Conservation (phyloP, 2,797 vertebrate genomes). For the Smutsia gigantea region DNA sequence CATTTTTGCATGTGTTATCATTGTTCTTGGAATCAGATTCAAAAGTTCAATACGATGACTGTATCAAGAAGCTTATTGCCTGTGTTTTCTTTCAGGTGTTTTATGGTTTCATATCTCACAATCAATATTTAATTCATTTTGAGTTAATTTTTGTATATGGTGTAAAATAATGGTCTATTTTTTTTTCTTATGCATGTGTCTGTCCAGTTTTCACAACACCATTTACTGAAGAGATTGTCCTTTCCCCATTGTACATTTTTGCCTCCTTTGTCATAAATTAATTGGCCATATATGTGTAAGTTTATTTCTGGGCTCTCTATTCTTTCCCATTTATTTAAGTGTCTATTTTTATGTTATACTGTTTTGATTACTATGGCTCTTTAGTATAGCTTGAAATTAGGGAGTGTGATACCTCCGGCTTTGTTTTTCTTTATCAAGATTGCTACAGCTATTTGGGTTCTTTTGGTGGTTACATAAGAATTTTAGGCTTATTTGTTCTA, state of each 20-base stretch:
- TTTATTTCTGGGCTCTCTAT: neutral
- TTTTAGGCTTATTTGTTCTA: neutral
- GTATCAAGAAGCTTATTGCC: neutral
- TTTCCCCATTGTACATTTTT: neutral
- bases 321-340: too few relatives aligned
- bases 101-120: neutral
- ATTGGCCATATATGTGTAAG: neutral
- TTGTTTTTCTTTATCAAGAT: neutral
- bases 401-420: neutral
- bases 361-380: neutral
- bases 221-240: neutral
- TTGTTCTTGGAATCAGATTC: neutral
- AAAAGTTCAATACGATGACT: neutral
- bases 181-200: neutral
- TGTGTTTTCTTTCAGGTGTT: neutral
- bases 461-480: neutral
- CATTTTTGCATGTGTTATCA: neutral
- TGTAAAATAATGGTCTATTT: neutral
- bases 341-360: neutral
- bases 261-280: neutral
- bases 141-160: neutral
- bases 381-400: neutral
- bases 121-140: neutral
- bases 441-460: neutral
- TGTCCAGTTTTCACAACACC: neutral